Conservation (phyloP, 2,888 invertebrate species). For the Hipparchia semele region DNA sequence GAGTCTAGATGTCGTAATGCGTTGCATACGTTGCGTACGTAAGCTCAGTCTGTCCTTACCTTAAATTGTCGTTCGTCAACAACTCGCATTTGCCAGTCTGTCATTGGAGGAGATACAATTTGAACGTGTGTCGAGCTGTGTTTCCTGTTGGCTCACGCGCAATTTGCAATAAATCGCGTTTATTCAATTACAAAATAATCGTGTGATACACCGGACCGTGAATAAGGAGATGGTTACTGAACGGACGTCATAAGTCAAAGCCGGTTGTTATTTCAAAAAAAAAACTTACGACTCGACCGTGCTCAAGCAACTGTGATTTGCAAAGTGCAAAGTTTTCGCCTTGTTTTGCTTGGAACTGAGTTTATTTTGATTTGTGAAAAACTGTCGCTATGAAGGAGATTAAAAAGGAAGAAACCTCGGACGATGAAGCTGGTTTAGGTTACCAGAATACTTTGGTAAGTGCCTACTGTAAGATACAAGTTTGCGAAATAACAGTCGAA, state of each 20-base stretch:
- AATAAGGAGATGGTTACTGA: slow-evolving; percentile 59
- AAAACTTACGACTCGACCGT: slow-evolving; percentile 34
- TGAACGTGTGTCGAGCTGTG: slow-evolving; percentile 59
- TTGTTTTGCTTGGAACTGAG: slow-evolving; percentile 58
- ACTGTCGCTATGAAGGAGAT: slow-evolving; percentile 65
- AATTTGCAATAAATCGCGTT: slow-evolving; percentile 75
- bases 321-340: slow-evolving; percentile 43
- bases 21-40: too few relatives aligned
- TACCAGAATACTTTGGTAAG: slow-evolving; percentile 88
- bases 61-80: slow-evolving; percentile 2
- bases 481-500: slow-evolving; percentile 32
- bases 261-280: slow-evolving; percentile 47
- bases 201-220: slow-evolving; percentile 59
- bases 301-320: slow-evolving; percentile 31
- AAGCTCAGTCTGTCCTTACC: too few relatives aligned
- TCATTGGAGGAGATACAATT: slow-evolving; percentile 63
- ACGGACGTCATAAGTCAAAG: slow-evolving; percentile 58
- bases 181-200: slow-evolving; percentile 76
- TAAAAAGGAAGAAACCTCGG: slow-evolving; percentile 73
- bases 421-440: slow-evolving; percentile 86
- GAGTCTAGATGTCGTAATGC: too few relatives aligned
- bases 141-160: slow-evolving; percentile 58
- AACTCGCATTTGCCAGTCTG: slow-evolving; percentile 56
- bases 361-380: slow-evolving; percentile 57
- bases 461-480: slow-evolving; percentile 38